Conservation (phyloP, 2,113 vertebrate species). For the Sinocyclocheilus anshuiensis region DNA sequence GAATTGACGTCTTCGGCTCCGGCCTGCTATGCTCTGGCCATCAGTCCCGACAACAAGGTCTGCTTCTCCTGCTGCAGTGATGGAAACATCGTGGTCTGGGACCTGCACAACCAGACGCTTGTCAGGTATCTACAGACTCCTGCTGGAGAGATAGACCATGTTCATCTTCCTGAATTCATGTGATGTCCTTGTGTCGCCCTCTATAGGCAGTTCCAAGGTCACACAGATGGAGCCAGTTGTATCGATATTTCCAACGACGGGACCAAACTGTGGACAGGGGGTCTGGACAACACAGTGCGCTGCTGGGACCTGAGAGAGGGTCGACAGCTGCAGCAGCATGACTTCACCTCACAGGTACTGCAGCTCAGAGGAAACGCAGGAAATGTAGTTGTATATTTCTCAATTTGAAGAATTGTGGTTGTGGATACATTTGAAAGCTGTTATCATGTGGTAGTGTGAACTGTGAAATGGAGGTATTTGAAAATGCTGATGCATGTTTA, state of each 20-base stretch:
- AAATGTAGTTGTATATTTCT: too few relatives aligned
- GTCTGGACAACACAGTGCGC: constrained; percentile 97
- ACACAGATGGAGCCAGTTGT: constrained; percentile 99
- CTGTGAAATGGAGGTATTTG: background rate
- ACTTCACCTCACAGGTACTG: constrained; percentile 96
- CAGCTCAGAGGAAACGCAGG: too few relatives aligned
- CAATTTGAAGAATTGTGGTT: background rate
- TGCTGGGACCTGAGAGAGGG: constrained; percentile 98
- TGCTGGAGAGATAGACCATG: constrained; percentile 45
- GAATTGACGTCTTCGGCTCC: constrained; percentile 97
- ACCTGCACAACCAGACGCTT: constrained; percentile 97
- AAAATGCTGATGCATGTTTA: background rate
- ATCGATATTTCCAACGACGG: constrained; percentile 99
- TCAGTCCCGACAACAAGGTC: constrained; percentile 99
- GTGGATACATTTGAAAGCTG: background rate
- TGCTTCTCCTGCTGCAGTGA: constrained; percentile 99
- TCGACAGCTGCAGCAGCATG: constrained; percentile 96
- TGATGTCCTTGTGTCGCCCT: constrained; percentile 10
- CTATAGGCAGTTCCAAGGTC: constrained; percentile 97
- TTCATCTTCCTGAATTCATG: background rate
- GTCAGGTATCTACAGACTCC: constrained; percentile 82
- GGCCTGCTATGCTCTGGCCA: constrained; percentile 96
- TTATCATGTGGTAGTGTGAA: background rate
- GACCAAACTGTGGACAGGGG: constrained; percentile 98
- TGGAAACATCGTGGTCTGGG: constrained; percentile 99